A percentile compares a stretch with the other conserved stretches of the same genome.
phyloP scores from a whole-genome alignment of 2,797 vertebrate genomes.

The Sarcoramphus papa region DNA sequence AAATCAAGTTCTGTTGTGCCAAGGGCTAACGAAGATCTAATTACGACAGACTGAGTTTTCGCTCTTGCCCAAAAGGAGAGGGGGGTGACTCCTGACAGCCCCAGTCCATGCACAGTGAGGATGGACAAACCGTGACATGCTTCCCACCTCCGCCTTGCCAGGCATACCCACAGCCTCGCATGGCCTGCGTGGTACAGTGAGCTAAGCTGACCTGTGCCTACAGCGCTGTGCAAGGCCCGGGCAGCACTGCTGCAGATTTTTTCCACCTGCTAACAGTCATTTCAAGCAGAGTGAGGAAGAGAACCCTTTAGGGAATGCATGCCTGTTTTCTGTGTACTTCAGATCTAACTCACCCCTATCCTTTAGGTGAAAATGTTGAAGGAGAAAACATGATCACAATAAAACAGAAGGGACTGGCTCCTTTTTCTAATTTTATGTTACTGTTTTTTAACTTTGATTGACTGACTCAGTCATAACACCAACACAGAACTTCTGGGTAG shows the following conservation, averaged over 20 bases:
- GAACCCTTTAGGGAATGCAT: neutral
- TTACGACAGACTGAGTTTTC: neutral
- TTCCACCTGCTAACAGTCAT: neutral
- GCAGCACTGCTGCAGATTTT: neutral
- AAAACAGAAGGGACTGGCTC: neutral
- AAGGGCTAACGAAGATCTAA: neutral
- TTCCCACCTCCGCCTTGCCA: neutral
- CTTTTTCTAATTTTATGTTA: neutral
- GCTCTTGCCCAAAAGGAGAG: neutral
- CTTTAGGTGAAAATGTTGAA: neutral
- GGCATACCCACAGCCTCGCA: accelerated
- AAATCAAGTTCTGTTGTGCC: neutral
- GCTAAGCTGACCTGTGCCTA: neutral
- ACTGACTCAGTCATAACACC: neutral
- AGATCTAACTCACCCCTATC: neutral
- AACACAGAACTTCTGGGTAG: neutral
- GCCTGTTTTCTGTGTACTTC: neutral
- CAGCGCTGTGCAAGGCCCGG: neutral
- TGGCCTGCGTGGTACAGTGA: too few relatives aligned
- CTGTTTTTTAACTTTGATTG: neutral
- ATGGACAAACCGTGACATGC: neutral
- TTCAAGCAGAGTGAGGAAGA: neutral
- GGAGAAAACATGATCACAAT: neutral
- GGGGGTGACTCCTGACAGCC: neutral
- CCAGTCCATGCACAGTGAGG: neutral